These are phyloP conservation scores for Hypercompe scribonia DNA, from an alignment of 2,888 invertebrate species.

Conservation along the genomic window DNA sequence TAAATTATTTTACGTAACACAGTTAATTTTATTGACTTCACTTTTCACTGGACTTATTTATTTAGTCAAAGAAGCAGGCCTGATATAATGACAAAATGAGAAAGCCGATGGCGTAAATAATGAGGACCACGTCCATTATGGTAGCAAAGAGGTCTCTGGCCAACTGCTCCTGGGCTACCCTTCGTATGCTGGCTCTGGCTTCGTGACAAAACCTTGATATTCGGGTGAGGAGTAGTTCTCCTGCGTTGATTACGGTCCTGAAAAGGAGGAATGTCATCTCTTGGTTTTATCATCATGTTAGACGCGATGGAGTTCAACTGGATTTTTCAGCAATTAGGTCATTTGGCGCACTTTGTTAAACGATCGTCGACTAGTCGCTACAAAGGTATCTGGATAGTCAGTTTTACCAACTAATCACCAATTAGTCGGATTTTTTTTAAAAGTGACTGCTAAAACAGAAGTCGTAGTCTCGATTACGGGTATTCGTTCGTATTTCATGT, in stretches of 20 bases:
- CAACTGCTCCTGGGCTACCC: constrained; percentile 57
- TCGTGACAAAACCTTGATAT: constrained; percentile 48
- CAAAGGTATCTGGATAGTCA: no score
- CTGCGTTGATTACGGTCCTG: constrained; percentile 61
- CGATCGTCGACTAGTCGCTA: no score
- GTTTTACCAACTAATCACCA: no score
- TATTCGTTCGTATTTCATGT: no score
- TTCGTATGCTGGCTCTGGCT: constrained; percentile 50
- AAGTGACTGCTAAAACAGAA: no score
- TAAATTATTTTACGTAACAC: constrained; percentile 11
- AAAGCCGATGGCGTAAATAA: constrained; percentile 75
- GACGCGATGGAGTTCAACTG: no score
- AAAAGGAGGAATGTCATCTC: no score
- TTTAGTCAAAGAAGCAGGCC: constrained; percentile 49
- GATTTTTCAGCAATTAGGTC: no score
- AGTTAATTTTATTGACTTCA: constrained; percentile 34
- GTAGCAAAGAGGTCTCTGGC: constrained; percentile 68
- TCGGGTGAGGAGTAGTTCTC: constrained; percentile 56
- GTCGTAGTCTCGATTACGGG: no score
- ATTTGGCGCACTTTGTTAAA: no score
- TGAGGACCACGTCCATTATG: constrained; percentile 69
- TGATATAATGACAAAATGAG: constrained; percentile 73
- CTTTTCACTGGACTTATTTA: constrained; percentile 15
- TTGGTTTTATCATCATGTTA: no score
- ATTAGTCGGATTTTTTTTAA: no score